phyloP scores from a whole-genome alignment of 2,113 vertebrate species.

The Oxygymnocypris stewartii region DNA sequence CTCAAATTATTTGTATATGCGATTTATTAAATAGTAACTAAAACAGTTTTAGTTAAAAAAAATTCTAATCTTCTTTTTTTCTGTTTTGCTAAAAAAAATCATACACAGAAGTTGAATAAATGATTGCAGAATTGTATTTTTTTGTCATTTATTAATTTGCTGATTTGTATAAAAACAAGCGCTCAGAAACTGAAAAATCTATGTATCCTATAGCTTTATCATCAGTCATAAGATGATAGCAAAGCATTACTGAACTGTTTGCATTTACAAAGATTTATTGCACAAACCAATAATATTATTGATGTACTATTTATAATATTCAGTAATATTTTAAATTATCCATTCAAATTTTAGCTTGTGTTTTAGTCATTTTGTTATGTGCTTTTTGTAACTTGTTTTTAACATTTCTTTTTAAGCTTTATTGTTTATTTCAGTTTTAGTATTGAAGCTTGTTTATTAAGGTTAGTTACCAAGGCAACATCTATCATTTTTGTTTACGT shows the following conservation, averaged over 20 bases:
- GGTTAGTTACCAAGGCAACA: too few relatives aligned
- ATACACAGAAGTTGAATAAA: neutral
- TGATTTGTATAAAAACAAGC: neutral
- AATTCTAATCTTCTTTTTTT: neutral
- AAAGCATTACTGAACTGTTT: neutral
- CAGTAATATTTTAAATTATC: too few relatives aligned
- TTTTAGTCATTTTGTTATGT: too few relatives aligned
- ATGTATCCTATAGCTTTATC: neutral
- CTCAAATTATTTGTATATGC: neutral
- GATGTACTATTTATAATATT: too few relatives aligned
- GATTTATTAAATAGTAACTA: neutral
- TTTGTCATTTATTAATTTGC: neutral
- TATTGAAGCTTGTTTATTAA: too few relatives aligned
- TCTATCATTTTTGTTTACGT: too few relatives aligned
- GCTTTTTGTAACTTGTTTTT: too few relatives aligned
- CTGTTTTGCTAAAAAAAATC: neutral
- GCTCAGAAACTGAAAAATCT: neutral
- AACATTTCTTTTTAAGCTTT: too few relatives aligned
- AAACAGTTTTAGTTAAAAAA: neutral
- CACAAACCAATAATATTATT: neutral
- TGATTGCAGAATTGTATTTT: neutral
- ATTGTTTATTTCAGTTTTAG: too few relatives aligned
- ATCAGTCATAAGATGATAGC: neutral
- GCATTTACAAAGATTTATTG: neutral
- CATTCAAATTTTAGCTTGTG: too few relatives aligned